Evolutionary conservation across 2,888 invertebrate species (phyloP).

Genomic region (Erynnis tages): DNA sequence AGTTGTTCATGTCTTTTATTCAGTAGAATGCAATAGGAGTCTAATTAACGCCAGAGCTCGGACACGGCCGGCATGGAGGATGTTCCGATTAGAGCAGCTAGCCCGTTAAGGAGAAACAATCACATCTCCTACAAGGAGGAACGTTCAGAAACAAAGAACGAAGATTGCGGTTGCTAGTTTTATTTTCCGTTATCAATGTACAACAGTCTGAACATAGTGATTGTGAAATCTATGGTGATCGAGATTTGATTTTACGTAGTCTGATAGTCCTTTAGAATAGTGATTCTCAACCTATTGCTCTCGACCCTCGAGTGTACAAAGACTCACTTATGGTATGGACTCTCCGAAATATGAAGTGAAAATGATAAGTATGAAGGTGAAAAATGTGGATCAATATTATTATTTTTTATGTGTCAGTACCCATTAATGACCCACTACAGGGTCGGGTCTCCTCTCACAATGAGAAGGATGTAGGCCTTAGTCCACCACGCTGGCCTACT

Average conservation of each 20-base stretch:
- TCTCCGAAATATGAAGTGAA: no score
- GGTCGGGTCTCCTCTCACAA: no score
- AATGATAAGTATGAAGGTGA: no score
- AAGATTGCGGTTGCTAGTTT: constrained; percentile 12
- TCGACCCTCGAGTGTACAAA: no score
- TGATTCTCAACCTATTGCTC: no score
- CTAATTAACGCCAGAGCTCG: constrained; percentile 70
- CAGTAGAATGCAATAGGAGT: constrained; percentile 63
- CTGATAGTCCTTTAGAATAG: constrained; percentile 10
- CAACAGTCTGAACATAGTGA: neutral
- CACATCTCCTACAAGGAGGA: constrained; percentile 64
- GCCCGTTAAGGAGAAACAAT: constrained; percentile 78
- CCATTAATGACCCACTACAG: no score
- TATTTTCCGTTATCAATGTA: constrained; percentile 15
- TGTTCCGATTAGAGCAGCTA: constrained; percentile 69
- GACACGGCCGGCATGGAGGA: constrained; percentile 63
- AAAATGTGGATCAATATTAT: no score
- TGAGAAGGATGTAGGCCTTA: no score
- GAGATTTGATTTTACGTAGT: neutral
- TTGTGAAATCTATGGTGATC: neutral
- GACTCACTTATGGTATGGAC: no score
- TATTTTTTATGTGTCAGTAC: no score
- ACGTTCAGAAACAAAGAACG: constrained; percentile 22
- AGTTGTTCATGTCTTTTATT: constrained; percentile 51
- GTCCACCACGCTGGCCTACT: no score